phyloP scores from a whole-genome alignment of 2,113 vertebrate species.

The Stercorarius parasiticus region DNA sequence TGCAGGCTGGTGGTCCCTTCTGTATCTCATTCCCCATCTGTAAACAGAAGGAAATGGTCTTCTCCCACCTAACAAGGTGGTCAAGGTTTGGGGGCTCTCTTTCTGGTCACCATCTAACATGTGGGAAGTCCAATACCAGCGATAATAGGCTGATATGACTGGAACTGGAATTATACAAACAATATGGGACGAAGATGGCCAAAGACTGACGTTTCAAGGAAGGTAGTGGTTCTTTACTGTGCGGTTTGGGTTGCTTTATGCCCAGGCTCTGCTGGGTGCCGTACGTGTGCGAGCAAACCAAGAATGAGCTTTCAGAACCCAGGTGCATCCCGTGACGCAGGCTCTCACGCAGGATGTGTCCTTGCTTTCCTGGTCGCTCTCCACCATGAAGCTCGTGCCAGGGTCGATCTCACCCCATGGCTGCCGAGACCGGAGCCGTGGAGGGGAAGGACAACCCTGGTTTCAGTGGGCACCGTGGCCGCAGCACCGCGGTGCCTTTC shows the following conservation, averaged over 20 bases:
- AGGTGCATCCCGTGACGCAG: fast-evolving
- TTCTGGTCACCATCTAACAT: not conserved
- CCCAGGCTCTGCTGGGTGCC: not conserved
- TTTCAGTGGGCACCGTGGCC: not conserved
- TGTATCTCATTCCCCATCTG: not conserved
- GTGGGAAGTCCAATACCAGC: not conserved
- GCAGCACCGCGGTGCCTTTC: fast-evolving
- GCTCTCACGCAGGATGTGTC: fast-evolving
- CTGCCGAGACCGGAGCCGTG: fast-evolving
- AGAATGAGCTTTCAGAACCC: not conserved
- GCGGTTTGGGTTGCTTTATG: not conserved
- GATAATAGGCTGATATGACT: not conserved
- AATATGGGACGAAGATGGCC: fast-evolving
- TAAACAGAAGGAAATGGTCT: not conserved
- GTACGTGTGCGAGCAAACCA: not conserved
- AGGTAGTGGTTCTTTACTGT: not conserved
- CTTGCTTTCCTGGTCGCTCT: fast-evolving
- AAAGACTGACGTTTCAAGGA: not conserved
- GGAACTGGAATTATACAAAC: not conserved
- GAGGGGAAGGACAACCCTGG: not conserved
- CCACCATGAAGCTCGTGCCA: fast-evolving
- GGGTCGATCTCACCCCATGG: not conserved
- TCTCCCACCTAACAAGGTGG: not conserved
- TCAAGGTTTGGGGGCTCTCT: not conserved
- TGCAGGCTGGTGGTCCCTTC: not conserved